A percentile compares a stretch with the other conserved stretches of the same genome.
These are phyloP conservation scores for Lasius platythorax DNA, from an alignment of 2,888 invertebrate species.

Conservation along the genomic window DNA sequence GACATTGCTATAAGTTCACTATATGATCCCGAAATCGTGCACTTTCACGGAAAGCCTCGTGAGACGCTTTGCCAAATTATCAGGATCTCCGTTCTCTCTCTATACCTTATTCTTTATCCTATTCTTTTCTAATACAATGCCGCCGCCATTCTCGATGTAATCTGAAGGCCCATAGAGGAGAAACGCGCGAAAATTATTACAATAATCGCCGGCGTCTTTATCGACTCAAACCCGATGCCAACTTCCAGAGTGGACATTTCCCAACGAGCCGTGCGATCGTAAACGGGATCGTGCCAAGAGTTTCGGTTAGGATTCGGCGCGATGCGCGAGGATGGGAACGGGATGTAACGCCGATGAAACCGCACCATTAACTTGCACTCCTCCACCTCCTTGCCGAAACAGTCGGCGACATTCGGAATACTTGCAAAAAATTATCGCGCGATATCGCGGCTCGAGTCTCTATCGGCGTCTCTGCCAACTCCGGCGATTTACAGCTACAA, in stretches of 20 bases:
- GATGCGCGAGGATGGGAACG: slow-evolving; percentile 37
- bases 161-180: slow-evolving; percentile 22
- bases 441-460: slow-evolving; percentile 60
- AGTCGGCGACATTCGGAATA: slow-evolving; percentile 37
- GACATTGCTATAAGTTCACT: not conserved
- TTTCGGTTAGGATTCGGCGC: slow-evolving; percentile 50
- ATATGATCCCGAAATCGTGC: slow-evolving; percentile 5
- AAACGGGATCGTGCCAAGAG: slow-evolving; percentile 71
- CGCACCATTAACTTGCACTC: slow-evolving; percentile 20
- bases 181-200: slow-evolving; percentile 65
- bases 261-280: slow-evolving; percentile 62
- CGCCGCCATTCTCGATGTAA: slow-evolving; percentile 19
- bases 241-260: slow-evolving; percentile 58
- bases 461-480: slow-evolving; percentile 65
- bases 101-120: slow-evolving; percentile 26
- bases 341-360: slow-evolving; percentile 38
- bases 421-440: slow-evolving; percentile 68
- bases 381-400: not conserved
- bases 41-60: not conserved
- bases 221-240: slow-evolving; percentile 71
- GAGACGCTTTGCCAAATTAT: slow-evolving; percentile 49
- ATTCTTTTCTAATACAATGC: slow-evolving; percentile 40
- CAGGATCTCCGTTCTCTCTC: slow-evolving; percentile 26
- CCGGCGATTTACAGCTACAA: slow-evolving; percentile 51
- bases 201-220: slow-evolving; percentile 72